Evolutionary conservation across 2,797 vertebrate genomes (phyloP).

Genomic region (Eleutherodactylus coqui): DNA sequence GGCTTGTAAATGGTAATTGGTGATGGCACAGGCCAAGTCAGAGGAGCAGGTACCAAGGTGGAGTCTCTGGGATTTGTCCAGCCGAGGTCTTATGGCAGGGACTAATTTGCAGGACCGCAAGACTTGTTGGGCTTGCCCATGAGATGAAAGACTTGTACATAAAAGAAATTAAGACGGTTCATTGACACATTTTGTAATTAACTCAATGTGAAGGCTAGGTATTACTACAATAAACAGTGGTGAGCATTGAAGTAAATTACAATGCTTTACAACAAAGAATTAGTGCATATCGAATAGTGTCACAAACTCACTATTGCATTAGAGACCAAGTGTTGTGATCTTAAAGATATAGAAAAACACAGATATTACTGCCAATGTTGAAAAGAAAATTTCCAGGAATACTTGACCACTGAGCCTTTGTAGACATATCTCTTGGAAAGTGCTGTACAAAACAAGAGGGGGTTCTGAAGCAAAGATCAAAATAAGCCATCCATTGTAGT

Average conservation of each 20-base stretch:
- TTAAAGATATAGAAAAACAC: no score
- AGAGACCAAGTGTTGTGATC: background rate
- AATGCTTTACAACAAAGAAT: background rate
- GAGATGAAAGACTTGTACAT: conserved; percentile 68
- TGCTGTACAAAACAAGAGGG: no score
- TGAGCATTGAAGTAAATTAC: background rate
- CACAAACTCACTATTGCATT: background rate
- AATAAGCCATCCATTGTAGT: no score
- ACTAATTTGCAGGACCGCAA: conserved; percentile 76
- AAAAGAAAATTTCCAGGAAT: background rate
- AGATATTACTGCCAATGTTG: no score
- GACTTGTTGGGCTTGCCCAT: conserved; percentile 69
- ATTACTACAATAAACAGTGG: background rate
- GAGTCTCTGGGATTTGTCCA: conserved; percentile 69
- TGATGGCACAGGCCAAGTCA: conserved; percentile 72
- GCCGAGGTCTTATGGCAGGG: conserved; percentile 70
- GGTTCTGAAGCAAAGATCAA: no score
- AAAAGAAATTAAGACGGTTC: conserved; percentile 70
- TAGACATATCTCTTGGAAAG: no score
- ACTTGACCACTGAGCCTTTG: no score
- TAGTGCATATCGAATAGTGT: background rate
- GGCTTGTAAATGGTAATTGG: conserved; percentile 76
- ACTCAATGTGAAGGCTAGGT: conserved; percentile 38
- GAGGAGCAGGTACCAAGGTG: conserved; percentile 73
- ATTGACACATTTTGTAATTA: conserved; percentile 66